Evolutionary conservation across 1,140 invertebrate genomes (phyloP), one percentile per base, ranked within the genome.

Genomic region (Thaumatotibia leucotreta): DNA sequence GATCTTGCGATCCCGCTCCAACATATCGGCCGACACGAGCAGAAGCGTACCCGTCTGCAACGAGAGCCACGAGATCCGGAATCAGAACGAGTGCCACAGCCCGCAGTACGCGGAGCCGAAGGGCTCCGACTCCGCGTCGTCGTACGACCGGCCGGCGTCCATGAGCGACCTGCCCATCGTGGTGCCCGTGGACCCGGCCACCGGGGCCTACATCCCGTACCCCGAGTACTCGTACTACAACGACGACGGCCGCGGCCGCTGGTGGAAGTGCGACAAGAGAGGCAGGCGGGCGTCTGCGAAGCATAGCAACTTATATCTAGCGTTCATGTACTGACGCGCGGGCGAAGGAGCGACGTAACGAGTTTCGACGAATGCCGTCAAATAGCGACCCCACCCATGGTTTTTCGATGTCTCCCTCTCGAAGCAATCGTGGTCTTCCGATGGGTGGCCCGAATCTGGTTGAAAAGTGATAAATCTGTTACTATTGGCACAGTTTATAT

Each of bases 361-460:
- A 90, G 88, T 90, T 90, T 90, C 88, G 84, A 82, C 71, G 77
- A 88, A 84, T 77, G 87, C 87, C 85, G 87, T 87, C 75, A 78
- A 77, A 81, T 83, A 80, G 85, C 74, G 80, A 79, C 83, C 79
- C 80, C 76, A 70, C 81, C 80, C 80, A 81, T 83, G 63, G 67
- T 73, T 72, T 72, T 70, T 58, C 62, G 68, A 70, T 73, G 11
- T 63, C 72, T 68, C 68, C 71, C 32, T 73, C 61, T 61, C 72
- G 74, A 71, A 23, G 64, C 72, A 72, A 74, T 76, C 82, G 76
- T 84, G 80, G 75, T 62, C 74, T 78, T 62, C 65, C 54, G 68
- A 88, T 87, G 86, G 86, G 88, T 83, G 83, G 78, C 88, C 88
- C 88, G 85, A 88, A 87, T 91, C 88, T 91, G 88, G 88, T 90